Evolutionary conservation across 2,113 vertebrate species (phyloP).

Genomic region (Eulacestoma nigropectus): DNA sequence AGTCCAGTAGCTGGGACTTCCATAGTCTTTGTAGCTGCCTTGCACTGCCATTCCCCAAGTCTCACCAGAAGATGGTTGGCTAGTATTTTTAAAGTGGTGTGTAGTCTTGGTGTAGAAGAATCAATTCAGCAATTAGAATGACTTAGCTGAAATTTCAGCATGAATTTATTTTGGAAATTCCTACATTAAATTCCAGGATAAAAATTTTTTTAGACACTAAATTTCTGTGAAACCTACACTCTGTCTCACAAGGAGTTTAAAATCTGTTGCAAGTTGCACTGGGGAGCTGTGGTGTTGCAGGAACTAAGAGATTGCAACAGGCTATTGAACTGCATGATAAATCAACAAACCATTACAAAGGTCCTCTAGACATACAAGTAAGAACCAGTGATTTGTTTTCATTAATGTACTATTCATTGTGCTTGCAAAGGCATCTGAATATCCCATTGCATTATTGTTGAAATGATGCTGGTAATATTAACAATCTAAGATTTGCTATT

Average conservation of each 20-base stretch:
- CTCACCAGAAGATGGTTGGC: background rate
- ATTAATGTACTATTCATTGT: background rate
- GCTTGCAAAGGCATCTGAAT: background rate
- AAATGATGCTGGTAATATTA: background rate
- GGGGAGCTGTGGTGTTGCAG: background rate
- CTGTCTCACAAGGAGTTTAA: background rate
- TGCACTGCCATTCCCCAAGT: background rate
- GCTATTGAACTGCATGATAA: background rate
- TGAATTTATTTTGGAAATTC: background rate
- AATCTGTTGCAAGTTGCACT: background rate
- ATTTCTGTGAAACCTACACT: background rate
- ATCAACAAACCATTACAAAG: conserved; percentile 17
- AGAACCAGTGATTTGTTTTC: background rate
- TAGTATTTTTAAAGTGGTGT: background rate
- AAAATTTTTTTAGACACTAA: background rate
- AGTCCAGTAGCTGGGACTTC: background rate
- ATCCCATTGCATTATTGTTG: background rate
- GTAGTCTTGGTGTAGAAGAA: background rate
- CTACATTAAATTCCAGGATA: background rate
- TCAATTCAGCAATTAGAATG: background rate
- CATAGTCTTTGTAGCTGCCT: background rate
- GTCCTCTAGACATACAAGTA: background rate
- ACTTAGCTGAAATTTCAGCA: background rate
- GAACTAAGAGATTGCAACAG: background rate
- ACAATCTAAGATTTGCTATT: background rate